phyloP scores from a whole-genome alignment of 35 echinoderm and acorn worm genomes.

The Heliocidaris tuberculata region DNA sequence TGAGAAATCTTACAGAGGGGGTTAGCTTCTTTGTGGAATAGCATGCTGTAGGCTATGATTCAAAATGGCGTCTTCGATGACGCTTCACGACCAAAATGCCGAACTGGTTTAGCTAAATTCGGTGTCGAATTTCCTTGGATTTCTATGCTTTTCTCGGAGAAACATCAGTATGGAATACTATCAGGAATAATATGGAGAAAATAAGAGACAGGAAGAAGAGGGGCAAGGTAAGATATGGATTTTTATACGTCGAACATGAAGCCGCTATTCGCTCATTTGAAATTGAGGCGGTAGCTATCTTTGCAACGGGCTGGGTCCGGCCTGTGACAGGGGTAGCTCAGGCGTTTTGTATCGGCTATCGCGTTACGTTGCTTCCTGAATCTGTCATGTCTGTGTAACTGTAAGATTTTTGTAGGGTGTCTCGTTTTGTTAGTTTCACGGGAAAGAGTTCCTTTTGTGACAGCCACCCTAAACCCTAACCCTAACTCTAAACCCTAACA shows the following conservation, averaged over 20 bases:
- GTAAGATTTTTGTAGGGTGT: background rate
- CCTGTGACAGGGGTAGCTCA: background rate
- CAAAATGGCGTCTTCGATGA: slow-evolving; percentile 12
- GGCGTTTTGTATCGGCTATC: background rate
- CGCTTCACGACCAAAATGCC: slow-evolving; percentile 14
- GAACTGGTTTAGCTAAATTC: background rate
- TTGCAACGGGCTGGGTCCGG: slow-evolving; percentile 22
- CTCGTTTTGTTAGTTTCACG: no score
- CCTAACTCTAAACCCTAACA: no score
- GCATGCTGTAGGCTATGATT: background rate
- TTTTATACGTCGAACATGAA: slow-evolving; percentile 9
- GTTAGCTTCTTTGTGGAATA: background rate
- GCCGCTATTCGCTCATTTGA: background rate
- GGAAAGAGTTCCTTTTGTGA: no score
- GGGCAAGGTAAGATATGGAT: slow-evolving; percentile 3
- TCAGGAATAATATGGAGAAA: slow-evolving; percentile 39
- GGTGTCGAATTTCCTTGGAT: background rate
- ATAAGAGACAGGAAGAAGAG: slow-evolving; percentile 29
- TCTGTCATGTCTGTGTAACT: background rate
- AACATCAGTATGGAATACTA: slow-evolving; percentile 20
- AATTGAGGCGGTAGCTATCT: background rate
- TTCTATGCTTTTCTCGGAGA: background rate
- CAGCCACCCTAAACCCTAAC: no score
- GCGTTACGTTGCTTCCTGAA: background rate
- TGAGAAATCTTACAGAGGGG: background rate